phyloP scores from a whole-genome alignment of 2,888 invertebrate species.

The Auanema sp. region DNA sequence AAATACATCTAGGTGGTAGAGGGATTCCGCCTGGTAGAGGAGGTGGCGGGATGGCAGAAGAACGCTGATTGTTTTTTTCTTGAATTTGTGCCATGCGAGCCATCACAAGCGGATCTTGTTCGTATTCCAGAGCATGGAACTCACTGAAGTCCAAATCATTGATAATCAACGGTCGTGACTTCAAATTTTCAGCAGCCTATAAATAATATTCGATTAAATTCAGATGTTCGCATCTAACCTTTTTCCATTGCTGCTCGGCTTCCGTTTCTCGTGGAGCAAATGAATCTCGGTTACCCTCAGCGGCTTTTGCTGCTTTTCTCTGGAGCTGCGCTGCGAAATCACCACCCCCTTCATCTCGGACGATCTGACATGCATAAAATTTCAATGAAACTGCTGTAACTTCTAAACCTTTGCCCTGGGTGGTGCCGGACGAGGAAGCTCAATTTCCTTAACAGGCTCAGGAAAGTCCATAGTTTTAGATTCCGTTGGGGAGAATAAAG shows the following conservation, averaged over 20 bases:
- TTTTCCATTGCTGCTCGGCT: slow-evolving; percentile 91
- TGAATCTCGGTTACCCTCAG: slow-evolving; percentile 32
- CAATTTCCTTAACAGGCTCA: slow-evolving; percentile 22
- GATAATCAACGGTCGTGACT: slow-evolving; percentile 72
- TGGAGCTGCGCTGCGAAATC: slow-evolving; percentile 60
- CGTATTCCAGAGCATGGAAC: slow-evolving; percentile 83
- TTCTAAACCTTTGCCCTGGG: slow-evolving; percentile 37
- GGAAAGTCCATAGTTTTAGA: slow-evolving; percentile 61
- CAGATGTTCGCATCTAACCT: slow-evolving; percentile 62
- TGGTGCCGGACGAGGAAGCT: slow-evolving; percentile 32
- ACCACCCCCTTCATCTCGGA: slow-evolving; percentile 40
- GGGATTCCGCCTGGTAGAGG: slow-evolving; percentile 43
- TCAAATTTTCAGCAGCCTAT: slow-evolving; percentile 58
- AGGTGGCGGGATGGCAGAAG: slow-evolving; percentile 42
- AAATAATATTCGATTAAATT: neutral
- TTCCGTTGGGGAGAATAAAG: slow-evolving; percentile 62
- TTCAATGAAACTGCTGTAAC: neutral
- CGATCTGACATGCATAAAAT: slow-evolving; percentile 21
- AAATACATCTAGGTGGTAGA: slow-evolving; percentile 42
- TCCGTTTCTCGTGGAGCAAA: slow-evolving; percentile 50
- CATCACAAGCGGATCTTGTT: slow-evolving; percentile 63
- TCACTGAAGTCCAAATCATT: slow-evolving; percentile 97
- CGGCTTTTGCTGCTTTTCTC: slow-evolving; percentile 55
- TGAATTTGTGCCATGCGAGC: slow-evolving; percentile 33
- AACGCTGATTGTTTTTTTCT: slow-evolving; percentile 16